These are phyloP conservation scores for Mesoclemmys tuberculata DNA, from an alignment of 2,113 vertebrate genomes.

Conservation along the genomic window DNA sequence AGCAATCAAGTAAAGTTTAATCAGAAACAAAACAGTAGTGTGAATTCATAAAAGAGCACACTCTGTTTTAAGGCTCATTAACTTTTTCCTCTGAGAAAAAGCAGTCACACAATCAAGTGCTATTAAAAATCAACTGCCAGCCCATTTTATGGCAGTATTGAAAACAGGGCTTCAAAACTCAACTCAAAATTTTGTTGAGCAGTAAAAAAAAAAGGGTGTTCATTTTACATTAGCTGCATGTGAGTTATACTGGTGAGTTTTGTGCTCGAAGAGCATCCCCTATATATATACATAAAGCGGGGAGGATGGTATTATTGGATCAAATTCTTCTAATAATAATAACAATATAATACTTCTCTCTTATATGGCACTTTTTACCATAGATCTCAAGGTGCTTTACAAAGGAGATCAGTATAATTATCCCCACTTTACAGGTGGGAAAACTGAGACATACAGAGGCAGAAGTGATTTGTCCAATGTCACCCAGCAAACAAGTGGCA, in stretches of 20 bases:
- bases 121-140: neutral
- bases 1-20: neutral
- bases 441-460: neutral
- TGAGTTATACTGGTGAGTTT: neutral
- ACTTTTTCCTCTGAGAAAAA: neutral
- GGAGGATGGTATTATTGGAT: neutral
- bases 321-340: neutral
- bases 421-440: neutral
- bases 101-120: neutral
- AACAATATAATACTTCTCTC: neutral
- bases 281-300: neutral
- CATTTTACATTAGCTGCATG: neutral
- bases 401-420: neutral
- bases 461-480: neutral
- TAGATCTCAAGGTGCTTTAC: neutral
- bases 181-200: neutral
- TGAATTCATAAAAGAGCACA: neutral
- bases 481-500: neutral
- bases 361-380: neutral
- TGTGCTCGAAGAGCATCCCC: neutral
- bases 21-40: neutral
- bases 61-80: neutral
- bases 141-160: conserved; percentile 12
- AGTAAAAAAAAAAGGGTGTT: neutral
- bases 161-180: neutral